Base-by-base conservation (phyloP, 2,888 invertebrate genomes). In the Pristionchus entomophagus region DNA sequence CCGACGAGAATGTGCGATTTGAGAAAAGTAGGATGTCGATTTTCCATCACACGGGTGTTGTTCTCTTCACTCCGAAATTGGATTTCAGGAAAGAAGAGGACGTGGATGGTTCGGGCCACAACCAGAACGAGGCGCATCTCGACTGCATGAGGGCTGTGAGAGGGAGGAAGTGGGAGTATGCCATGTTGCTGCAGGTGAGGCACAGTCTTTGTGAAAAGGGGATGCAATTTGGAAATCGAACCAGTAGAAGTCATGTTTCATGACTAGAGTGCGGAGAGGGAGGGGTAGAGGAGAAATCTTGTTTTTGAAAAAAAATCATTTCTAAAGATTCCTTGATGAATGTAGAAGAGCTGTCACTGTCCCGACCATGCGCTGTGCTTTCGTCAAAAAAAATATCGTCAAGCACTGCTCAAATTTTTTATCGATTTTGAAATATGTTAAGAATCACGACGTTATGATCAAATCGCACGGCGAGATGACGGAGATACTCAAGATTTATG, bases 361-460 rank as follows among this genome's bases (percentile, higher is more conserved):
- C n/a, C n/a, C n/a, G n/a, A n/a, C n/a, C n/a, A n/a, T n/a, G n/a
- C n/a, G n/a, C n/a, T n/a, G n/a, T n/a, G n/a, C n/a, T n/a, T n/a
- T n/a, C n/a, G n/a, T n/a, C n/a, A n/a, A n/a, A n/a, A n/a, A n/a
- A n/a, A n/a, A n/a, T n/a, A n/a, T n/a, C n/a, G n/a, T n/a, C n/a
- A n/a, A n/a, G n/a, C n/a, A n/a, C n/a, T n/a, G n/a, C n/a, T n/a
- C 22, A 17, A 2, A 8, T 56, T 19, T 17, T 56, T 56, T 2
- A 1, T 22, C 22, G 22, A 8, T 56, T 56, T 56, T 19, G 8
- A 56, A 19, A 1, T n/a, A 22, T 51, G 51, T 26, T 19, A 4
- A 81, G 81, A 81, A 81, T 51, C 81, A 81, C 41, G 81, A 81
- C 38, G 81, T 81, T 0, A 35, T 81, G 38, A 56, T 81, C 38